Conservation (phyloP, 2,113 vertebrate genomes). For the Chlorodrepanis virens region DNA sequence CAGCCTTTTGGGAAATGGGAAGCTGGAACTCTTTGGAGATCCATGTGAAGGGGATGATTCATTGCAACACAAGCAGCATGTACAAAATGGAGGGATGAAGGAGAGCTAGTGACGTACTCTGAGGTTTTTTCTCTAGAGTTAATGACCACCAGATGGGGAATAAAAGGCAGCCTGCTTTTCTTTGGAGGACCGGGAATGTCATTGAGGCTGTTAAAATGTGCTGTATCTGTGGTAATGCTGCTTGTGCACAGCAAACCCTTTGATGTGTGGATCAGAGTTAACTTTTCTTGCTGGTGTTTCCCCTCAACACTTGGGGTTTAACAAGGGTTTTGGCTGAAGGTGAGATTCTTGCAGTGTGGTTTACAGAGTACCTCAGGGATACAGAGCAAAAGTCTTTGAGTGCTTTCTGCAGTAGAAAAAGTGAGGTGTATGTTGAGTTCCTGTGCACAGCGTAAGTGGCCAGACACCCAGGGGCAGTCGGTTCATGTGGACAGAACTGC, state of each 20-base stretch:
- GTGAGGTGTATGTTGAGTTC: not conserved
- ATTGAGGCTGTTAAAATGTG: not conserved
- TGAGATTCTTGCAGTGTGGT: not conserved
- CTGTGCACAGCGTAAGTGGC: not conserved
- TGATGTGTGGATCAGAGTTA: not conserved
- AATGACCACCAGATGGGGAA: slow-evolving; percentile 59
- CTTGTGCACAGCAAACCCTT: not conserved
- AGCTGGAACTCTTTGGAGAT: slow-evolving; percentile 14
- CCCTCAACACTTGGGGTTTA: accelerated
- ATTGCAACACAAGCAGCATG: not conserved
- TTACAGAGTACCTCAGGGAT: not conserved
- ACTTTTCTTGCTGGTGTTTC: not conserved
- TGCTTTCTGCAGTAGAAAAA: not conserved
- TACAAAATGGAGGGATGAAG: slow-evolving; percentile 51
- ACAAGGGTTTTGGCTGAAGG: not conserved
- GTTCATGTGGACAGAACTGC: not conserved
- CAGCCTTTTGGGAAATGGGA: slow-evolving; percentile 7
- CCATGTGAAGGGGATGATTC: slow-evolving; percentile 27
- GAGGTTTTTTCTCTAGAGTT: slow-evolving; percentile 36
- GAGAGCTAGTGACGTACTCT: slow-evolving; percentile 18
- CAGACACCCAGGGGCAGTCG: not conserved
- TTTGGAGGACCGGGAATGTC: not conserved
- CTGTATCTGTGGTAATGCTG: not conserved
- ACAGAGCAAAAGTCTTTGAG: not conserved
- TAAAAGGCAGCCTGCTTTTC: slow-evolving; percentile 46